phyloP scores from a whole-genome alignment of 2,888 invertebrate species.

The Mythimna pallens region DNA sequence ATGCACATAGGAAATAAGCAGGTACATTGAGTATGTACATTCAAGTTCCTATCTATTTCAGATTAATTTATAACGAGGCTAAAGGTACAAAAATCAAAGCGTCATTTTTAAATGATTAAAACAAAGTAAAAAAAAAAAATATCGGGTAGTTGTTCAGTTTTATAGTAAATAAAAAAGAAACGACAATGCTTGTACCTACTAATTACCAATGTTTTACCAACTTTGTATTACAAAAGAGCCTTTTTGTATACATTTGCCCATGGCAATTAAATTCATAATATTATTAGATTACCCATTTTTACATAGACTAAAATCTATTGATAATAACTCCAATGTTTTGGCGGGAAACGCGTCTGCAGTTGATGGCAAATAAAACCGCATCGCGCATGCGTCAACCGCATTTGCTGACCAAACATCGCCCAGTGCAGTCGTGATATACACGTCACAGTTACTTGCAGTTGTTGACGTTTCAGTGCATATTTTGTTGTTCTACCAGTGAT shows the following conservation, averaged over 20 bases:
- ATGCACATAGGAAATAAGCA: neutral
- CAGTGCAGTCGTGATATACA: conserved; percentile 59
- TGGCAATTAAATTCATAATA: neutral
- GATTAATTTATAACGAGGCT: neutral
- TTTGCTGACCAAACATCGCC: conserved; percentile 59
- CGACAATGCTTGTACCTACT: neutral
- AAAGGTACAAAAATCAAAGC: neutral
- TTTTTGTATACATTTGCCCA: neutral
- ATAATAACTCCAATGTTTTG: conserved; percentile 17
- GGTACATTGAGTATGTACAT: neutral
- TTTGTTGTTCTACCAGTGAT: conserved; percentile 36
- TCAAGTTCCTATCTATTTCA: neutral
- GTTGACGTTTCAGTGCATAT: conserved; percentile 47
- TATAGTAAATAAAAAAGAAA: neutral
- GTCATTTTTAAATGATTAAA: neutral
- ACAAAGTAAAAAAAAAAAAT: neutral
- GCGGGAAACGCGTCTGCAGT: conserved; percentile 43
- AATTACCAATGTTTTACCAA: neutral
- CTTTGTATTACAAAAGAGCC: neutral
- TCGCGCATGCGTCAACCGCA: conserved; percentile 56
- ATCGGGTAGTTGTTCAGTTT: conserved; percentile 4
- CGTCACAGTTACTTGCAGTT: conserved; percentile 38
- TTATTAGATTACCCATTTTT: neutral
- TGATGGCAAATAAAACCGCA: conserved; percentile 61
- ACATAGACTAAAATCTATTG: neutral